phyloP scores from a whole-genome alignment of 2,113 vertebrate species.

The Tonatia bakeri region DNA sequence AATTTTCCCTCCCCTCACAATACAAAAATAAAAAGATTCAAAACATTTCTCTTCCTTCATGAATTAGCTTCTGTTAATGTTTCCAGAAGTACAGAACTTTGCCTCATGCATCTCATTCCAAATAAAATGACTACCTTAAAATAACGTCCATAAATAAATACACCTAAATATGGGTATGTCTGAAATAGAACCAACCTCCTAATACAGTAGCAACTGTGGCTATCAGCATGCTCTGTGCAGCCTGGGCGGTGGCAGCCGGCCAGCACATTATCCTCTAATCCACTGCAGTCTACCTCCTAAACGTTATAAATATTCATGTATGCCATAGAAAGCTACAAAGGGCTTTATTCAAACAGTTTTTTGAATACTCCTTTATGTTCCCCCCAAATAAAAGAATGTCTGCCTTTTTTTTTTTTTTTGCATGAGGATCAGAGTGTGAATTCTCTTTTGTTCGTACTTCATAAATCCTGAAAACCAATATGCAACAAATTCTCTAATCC shows the following conservation, averaged over 20 bases:
- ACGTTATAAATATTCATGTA: constrained; percentile 86
- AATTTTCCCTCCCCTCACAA: not conserved
- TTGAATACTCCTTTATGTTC: constrained; percentile 82
- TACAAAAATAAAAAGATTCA: constrained; percentile 23
- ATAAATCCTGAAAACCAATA: constrained; percentile 81
- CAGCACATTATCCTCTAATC: constrained; percentile 80
- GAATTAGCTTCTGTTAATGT: constrained; percentile 35
- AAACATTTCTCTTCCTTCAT: constrained; percentile 31
- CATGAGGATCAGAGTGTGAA: constrained; percentile 78
- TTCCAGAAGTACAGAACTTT: constrained; percentile 46
- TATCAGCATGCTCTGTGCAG: constrained; percentile 62
- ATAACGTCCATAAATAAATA: constrained; percentile 59
- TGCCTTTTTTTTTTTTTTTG: constrained; percentile 63
- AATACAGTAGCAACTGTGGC: constrained; percentile 60
- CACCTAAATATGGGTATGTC: constrained; percentile 69
- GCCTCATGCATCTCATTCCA: constrained; percentile 34
- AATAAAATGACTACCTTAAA: constrained; percentile 52
- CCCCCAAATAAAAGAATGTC: constrained; percentile 78
- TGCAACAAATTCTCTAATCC: constrained; percentile 80
- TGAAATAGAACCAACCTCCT: constrained; percentile 72
- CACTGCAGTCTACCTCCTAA: constrained; percentile 77
- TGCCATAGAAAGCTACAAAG: constrained; percentile 78
- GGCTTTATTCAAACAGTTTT: constrained; percentile 81
- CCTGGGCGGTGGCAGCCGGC: constrained; percentile 77
- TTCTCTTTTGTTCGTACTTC: constrained; percentile 81